These are phyloP conservation scores for Malurus alboscapulatus DNA, from an alignment of 2,113 vertebrate genomes.

Conservation along the genomic window DNA sequence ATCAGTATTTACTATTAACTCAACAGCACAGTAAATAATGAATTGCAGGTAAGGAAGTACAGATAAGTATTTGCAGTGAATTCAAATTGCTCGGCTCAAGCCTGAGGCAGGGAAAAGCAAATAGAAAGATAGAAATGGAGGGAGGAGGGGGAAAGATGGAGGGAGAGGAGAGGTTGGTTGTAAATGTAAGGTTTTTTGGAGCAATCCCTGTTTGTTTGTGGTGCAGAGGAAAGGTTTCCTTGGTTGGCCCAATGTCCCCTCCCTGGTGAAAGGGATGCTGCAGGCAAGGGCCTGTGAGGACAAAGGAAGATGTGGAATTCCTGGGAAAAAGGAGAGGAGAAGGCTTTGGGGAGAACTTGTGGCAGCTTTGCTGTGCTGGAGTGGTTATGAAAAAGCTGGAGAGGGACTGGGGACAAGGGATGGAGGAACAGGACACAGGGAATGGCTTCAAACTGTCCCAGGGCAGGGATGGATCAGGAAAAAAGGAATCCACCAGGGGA, in stretches of 20 bases:
- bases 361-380: background rate
- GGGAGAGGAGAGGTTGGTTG: background rate
- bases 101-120: background rate
- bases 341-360: background rate
- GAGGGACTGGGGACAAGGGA: background rate
- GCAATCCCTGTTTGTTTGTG: accelerated
- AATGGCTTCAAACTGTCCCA: background rate
- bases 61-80: constrained; percentile 44
- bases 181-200: background rate
- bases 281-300: background rate
- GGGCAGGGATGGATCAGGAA: background rate
- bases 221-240: background rate
- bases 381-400: background rate
- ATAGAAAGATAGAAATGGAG: background rate
- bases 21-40: constrained; percentile 51
- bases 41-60: constrained; percentile 37
- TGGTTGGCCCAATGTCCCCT: no score
- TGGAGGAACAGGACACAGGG: background rate
- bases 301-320: background rate
- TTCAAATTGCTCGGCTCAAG: constrained; percentile 23
- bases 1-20: constrained; percentile 64
- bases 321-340: background rate
- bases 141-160: background rate
- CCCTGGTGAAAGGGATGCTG: background rate
- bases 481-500: background rate